Evolutionary conservation across 1,140 invertebrate species (phyloP).

Genomic region (Aricia agestis): DNA sequence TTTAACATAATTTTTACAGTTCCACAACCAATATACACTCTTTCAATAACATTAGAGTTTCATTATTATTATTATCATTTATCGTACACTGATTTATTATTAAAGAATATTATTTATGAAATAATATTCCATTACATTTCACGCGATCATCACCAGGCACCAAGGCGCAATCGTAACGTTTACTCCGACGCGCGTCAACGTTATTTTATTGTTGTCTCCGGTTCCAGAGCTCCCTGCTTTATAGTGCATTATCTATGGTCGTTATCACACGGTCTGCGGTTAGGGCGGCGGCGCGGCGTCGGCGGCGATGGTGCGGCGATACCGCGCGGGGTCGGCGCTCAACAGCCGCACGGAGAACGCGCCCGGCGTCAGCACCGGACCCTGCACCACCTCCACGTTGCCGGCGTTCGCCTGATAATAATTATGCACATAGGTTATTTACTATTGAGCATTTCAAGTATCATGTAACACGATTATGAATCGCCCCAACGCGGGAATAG

Average conservation of each 20-base stretch:
- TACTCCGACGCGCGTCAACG: not conserved
- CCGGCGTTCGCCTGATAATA: constrained; percentile 51
- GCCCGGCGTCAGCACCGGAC: constrained; percentile 37
- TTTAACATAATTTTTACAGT: not conserved
- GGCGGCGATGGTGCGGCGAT: constrained; percentile 29
- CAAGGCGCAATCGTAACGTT: not conserved
- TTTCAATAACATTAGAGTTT: not conserved
- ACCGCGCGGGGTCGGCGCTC: constrained; percentile 37
- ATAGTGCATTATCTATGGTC: too few species aligned
- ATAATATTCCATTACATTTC: not conserved
- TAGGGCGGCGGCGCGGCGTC: constrained; percentile 20
- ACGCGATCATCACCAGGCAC: not conserved
- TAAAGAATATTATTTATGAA: not conserved
- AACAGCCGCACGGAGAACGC: constrained; percentile 43
- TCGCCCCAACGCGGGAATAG: too few species aligned
- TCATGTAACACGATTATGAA: too few species aligned
- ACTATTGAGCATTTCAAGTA: not conserved
- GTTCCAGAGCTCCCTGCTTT: too few species aligned
- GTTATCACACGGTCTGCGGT: not conserved
- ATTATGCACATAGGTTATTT: too few species aligned
- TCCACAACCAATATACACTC: not conserved
- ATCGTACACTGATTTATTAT: not conserved
- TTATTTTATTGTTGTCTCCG: too few species aligned
- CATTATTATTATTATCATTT: not conserved
- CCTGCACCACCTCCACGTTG: constrained; percentile 48